phyloP scores from a whole-genome alignment of 2,888 invertebrate species.

The Megastigmus dorsalis region DNA sequence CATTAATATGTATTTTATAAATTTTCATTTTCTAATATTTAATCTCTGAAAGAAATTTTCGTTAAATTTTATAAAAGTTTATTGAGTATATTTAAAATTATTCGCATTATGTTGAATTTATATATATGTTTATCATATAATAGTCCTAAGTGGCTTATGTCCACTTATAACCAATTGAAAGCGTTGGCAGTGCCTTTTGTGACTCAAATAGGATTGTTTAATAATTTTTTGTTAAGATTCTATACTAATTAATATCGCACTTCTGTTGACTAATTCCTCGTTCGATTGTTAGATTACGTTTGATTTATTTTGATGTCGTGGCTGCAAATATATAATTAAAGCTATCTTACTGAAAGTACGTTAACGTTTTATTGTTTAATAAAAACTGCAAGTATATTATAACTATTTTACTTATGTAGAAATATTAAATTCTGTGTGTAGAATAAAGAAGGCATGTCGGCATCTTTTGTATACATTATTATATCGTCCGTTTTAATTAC shows the following conservation, averaged over 20 bases:
- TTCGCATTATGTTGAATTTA: background rate
- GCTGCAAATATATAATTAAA: slow-evolving; percentile 15
- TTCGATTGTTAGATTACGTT: background rate
- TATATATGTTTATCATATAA: background rate
- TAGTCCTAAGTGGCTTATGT: slow-evolving; percentile 15
- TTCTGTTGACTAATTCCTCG: slow-evolving; percentile 3
- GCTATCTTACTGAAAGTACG: background rate
- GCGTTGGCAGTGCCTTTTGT: slow-evolving; percentile 39
- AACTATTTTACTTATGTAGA: slow-evolving; percentile 18
- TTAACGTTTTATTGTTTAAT: background rate
- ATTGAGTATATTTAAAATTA: background rate
- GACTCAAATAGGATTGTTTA: slow-evolving; percentile 13
- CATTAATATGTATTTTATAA: too few species aligned
- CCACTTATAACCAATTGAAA: slow-evolving; percentile 15
- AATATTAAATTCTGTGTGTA: slow-evolving; percentile 21
- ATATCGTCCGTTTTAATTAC: slow-evolving; percentile 15
- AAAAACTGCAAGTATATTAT: slow-evolving; percentile 7
- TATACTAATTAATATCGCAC: slow-evolving; percentile 23
- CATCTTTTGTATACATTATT: slow-evolving; percentile 34
- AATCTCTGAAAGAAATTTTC: too few species aligned
- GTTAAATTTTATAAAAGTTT: background rate
- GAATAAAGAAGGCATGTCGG: slow-evolving; percentile 48
- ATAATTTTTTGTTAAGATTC: background rate
- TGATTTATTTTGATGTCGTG: background rate
- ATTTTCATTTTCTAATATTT: too few species aligned